phyloP scores from a whole-genome alignment of 2,888 invertebrate species.

The Tyria jacobaeae region DNA sequence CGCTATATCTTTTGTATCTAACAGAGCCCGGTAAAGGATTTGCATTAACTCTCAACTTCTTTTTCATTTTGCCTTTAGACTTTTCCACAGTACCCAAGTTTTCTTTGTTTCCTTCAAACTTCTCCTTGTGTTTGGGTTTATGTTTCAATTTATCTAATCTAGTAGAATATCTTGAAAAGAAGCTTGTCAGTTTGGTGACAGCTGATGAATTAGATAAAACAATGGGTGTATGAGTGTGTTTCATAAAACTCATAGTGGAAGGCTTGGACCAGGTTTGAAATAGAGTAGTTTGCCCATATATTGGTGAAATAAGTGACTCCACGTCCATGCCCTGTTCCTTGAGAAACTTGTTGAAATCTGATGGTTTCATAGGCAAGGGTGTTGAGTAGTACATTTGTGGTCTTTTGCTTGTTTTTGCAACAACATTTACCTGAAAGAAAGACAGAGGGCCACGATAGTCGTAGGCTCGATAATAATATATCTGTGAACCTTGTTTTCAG shows the following conservation, averaged over 20 bases:
- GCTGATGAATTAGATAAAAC: neutral
- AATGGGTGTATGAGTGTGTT: neutral
- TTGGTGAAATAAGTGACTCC: conserved; percentile 61
- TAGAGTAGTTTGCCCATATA: conserved; percentile 23
- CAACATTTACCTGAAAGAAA: conserved; percentile 41
- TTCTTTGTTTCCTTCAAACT: neutral
- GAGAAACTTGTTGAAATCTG: conserved; percentile 68
- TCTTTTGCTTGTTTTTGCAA: conserved; percentile 53
- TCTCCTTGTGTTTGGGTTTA: neutral
- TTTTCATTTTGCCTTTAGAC: neutral
- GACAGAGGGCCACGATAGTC: neutral
- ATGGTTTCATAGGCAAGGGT: conserved; percentile 67
- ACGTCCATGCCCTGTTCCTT: conserved; percentile 66
- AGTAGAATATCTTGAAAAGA: conserved; percentile 1
- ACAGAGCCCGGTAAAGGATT: neutral
- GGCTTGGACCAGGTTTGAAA: neutral
- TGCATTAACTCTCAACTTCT: neutral
- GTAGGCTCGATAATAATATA: no score
- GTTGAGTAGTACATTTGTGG: conserved; percentile 69
- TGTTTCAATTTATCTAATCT: conserved; percentile 1
- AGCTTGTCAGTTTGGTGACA: neutral
- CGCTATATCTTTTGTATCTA: neutral
- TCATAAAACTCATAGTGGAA: neutral
- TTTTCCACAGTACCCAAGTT: neutral
- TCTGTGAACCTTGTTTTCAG: no score